Evolutionary conservation across 2,113 vertebrate species (phyloP).

Genomic region (Myrmecophaga tridactyla): DNA sequence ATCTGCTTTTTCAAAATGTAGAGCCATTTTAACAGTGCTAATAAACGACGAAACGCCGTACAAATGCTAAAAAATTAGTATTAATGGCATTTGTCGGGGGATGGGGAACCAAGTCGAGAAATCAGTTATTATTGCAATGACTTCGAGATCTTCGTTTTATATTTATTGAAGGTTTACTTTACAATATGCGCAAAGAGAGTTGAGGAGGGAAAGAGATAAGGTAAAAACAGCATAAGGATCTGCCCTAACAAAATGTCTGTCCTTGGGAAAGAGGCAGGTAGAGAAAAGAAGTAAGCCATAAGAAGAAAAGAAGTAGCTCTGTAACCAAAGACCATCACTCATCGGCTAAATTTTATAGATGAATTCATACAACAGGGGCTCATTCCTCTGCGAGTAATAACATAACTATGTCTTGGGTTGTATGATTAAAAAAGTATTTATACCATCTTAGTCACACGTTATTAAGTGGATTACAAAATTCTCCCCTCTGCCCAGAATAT

Average conservation of each 20-base stretch:
- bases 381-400: neutral
- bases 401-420: slow-evolving; percentile 36
- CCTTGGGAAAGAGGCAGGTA: slow-evolving; percentile 50
- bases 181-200: neutral
- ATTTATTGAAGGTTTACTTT: slow-evolving; percentile 17
- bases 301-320: neutral
- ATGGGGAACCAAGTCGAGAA: neutral
- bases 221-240: slow-evolving; percentile 65
- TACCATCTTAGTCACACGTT: slow-evolving; percentile 27
- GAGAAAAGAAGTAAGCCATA: neutral
- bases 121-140: neutral
- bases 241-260: slow-evolving; percentile 56
- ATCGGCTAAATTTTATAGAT: slow-evolving; percentile 38
- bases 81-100: neutral
- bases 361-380: neutral
- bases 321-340: slow-evolving; percentile 2
- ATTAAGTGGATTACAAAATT: neutral
- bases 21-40: neutral
- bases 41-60: neutral
- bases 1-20: neutral
- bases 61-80: neutral
- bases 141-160: neutral
- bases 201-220: slow-evolving; percentile 17
- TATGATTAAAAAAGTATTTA: slow-evolving; percentile 30
- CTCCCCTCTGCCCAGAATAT: rapidly evolving